Evolutionary conservation across 2,113 vertebrate genomes (phyloP).

Genomic region (Galbula dea): DNA sequence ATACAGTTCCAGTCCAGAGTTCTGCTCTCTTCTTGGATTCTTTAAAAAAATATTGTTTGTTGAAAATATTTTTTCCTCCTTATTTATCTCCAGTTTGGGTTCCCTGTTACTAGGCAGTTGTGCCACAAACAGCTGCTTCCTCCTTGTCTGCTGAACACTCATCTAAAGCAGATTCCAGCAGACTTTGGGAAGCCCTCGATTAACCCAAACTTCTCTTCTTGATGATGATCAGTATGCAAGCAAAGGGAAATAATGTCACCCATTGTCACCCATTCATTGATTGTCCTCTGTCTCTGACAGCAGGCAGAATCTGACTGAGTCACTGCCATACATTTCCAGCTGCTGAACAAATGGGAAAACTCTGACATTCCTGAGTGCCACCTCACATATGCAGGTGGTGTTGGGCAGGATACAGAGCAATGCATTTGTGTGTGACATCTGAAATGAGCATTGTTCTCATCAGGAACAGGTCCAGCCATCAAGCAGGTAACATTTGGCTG

Average conservation of each 20-base stretch:
- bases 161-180: neutral
- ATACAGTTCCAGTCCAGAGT: neutral
- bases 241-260: neutral
- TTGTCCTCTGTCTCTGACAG: constrained; percentile 6
- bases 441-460: neutral
- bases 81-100: neutral
- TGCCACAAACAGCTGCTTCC: neutral
- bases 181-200: neutral
- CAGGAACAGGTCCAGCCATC: neutral
- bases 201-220: neutral
- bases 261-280: neutral
- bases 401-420: neutral
- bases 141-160: neutral
- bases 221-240: neutral
- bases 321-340: neutral
- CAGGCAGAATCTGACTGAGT: neutral
- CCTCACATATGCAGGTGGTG: neutral
- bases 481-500: neutral
- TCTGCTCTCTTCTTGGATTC: neutral
- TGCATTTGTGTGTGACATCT: neutral
- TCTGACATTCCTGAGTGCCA: neutral
- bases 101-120: neutral
- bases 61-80: neutral
- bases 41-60: neutral
- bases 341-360: neutral